Evolutionary conservation across 1,140 invertebrate genomes (phyloP), one percentile per base, ranked within the genome.

Genomic region (Megalopta genalis): DNA sequence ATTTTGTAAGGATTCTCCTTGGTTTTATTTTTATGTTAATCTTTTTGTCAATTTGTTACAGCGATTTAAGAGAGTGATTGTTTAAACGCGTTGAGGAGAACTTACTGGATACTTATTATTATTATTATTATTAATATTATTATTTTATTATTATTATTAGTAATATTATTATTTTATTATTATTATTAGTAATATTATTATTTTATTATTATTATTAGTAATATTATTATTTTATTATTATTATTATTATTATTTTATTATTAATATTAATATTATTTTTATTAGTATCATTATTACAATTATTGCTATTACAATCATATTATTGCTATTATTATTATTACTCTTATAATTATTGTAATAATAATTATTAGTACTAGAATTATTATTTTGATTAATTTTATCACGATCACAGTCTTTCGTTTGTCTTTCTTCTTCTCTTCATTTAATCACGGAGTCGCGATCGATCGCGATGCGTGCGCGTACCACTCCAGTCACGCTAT

Each of bases 1-100:
- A 88, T 91, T 90, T 90, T 88, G 74, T 91, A 91, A 89, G 86
- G 80, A 90, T 87, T 86, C 86, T 86, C 85, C 89, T 89, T 90
- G 81, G 87, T 86, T 87, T 83, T 79, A 83, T 83, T 78, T 74
- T 74, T 74, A 79, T 80, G 78, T 76, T 76, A 80, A 72, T 78
- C 60, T 72, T 76, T 46, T 69, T 69, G 49, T 67, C 78, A 54
- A 76, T 83, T 77, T 87, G 80, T 87, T 86, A 86, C 78, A 64
- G 73, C 74, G 84, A 77, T 76, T 86, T 84, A 81, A 25, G 62
- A 77, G 83, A 86, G 77, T 80, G 81, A 81, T 86, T 83, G 85
- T 86, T 86, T 86, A 77, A 86, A 86, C 77, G 70, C 70, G 77
- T 86, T 81, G 70, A 82, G 66, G 83, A 85, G 81, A 78, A 81